Conservation (phyloP, 1,140 invertebrate species). For the Hydropsyche tenuis region DNA sequence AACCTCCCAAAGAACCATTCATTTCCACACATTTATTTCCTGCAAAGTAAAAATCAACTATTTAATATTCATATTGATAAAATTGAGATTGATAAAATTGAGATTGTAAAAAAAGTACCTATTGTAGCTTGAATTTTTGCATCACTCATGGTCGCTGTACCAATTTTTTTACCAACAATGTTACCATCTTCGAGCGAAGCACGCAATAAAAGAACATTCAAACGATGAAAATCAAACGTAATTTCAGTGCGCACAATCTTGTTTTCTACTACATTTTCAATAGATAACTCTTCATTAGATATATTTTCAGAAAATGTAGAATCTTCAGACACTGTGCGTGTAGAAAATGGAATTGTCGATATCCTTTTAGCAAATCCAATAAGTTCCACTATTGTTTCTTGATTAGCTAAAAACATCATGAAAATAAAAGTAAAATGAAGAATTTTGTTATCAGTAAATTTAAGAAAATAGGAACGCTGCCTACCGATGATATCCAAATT, state of each 20-base stretch:
- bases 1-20: slow-evolving; percentile 86
- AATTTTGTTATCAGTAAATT: slow-evolving; percentile 35
- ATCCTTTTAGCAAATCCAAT: slow-evolving; percentile 84
- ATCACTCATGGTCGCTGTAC: slow-evolving; percentile 89
- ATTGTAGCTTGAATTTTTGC: slow-evolving; percentile 89
- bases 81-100: not conserved
- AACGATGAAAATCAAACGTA: slow-evolving; percentile 89
- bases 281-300: slow-evolving; percentile 42
- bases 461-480: slow-evolving; percentile 49
- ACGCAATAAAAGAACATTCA: slow-evolving; percentile 86
- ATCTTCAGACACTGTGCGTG: not conserved
- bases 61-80: not conserved
- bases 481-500: slow-evolving; percentile 91
- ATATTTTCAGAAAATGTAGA: slow-evolving; percentile 5
- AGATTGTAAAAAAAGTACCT: slow-evolving; percentile 56
- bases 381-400: slow-evolving; percentile 93
- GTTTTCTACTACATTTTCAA: slow-evolving; percentile 50
- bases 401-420: slow-evolving; percentile 79
- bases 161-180: slow-evolving; percentile 84
- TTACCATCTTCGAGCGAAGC: slow-evolving; percentile 76
- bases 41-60: slow-evolving; percentile 46
- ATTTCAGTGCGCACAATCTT: slow-evolving; percentile 71
- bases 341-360: slow-evolving; percentile 48
- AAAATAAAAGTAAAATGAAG: slow-evolving; percentile 25
- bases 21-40: slow-evolving; percentile 67